phyloP scores from a whole-genome alignment of 1,140 invertebrate species.

The Bombus confusus region DNA sequence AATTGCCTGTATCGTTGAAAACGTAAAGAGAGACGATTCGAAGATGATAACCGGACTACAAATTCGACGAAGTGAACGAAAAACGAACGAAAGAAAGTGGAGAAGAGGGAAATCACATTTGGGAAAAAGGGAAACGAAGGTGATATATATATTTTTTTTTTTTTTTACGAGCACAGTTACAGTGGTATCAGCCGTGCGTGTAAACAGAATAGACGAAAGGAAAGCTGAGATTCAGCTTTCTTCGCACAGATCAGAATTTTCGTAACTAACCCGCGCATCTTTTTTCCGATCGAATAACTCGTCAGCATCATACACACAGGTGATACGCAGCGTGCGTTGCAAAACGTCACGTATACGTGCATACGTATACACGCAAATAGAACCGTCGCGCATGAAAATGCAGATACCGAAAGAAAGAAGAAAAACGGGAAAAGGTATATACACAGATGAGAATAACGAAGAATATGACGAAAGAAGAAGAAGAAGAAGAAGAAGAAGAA shows the following conservation, averaged over 20 bases:
- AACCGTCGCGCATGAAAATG: slow-evolving; percentile 25
- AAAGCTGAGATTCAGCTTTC: slow-evolving; percentile 15
- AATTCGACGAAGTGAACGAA: background rate
- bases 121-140: background rate
- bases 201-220: slow-evolving; percentile 25
- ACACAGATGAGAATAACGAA: background rate
- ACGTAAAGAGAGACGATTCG: slow-evolving; percentile 56
- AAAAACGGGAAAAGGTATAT: background rate
- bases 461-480: background rate
- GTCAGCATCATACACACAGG: slow-evolving; percentile 19
- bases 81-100: slow-evolving; percentile 8
- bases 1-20: slow-evolving; percentile 77
- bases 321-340: background rate
- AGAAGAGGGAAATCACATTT: background rate
- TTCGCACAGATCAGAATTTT: slow-evolving; percentile 3
- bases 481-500: slow-evolving; percentile 14
- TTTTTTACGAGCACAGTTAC: background rate
- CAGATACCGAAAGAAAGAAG: slow-evolving; percentile 5
- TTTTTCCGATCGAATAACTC: background rate
- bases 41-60: slow-evolving; percentile 11
- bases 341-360: no score
- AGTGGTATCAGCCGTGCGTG: slow-evolving; percentile 50
- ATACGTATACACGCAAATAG: background rate
- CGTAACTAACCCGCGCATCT: background rate
- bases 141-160: background rate